Evolutionary conservation across 1,140 invertebrate genomes (phyloP), one percentile per base, ranked within the genome.

Genomic region (Drosophila athabasca): DNA sequence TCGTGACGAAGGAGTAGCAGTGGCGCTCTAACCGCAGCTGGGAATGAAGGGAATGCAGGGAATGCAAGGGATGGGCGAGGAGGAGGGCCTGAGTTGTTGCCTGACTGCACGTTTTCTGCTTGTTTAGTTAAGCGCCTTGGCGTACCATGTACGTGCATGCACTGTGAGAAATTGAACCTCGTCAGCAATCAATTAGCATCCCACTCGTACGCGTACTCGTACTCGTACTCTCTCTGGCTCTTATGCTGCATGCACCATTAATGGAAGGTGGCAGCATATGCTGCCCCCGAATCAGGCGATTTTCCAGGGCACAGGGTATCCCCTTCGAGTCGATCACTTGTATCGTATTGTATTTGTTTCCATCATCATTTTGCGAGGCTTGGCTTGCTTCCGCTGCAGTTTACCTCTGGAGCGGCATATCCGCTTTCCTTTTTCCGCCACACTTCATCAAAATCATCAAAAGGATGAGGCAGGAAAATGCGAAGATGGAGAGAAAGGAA

Each of bases 391-490:
- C 62, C 66, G 62, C 26, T 69, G 44, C 58, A 52, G 62, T 52
- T 77, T 61, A 50, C 53, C 74, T 51, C 41, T 59, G 59, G 22
- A 65, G 48, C 48, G 52, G 70, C 66, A 66, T 70, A 70, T 81
- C 73, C 67, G 57, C 9, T 48, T 73, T 62, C 54, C 46, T 35
- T 61, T 62, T 62, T 72, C 74, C 74, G 74, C 35, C 39, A 52
- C 66, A 66, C 48, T 65, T 46, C 70, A 75, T 70, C 69, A 59
- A 43, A n/a, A 26, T 46, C 44, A 15, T 11, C 11, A 52, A 39
- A n/a, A 8, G 17, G 26, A 5, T n/a, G 24, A 48, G 26, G 24
- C 60, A 65, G 66, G 31, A 64, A 6, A 13, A 26, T 39, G 35
- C 35, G 4, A 39, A 39, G 35, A 39, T 11, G 15, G 45, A 53